Conservation (phyloP, 2,113 vertebrate genomes). For the Mixornis gularis region DNA sequence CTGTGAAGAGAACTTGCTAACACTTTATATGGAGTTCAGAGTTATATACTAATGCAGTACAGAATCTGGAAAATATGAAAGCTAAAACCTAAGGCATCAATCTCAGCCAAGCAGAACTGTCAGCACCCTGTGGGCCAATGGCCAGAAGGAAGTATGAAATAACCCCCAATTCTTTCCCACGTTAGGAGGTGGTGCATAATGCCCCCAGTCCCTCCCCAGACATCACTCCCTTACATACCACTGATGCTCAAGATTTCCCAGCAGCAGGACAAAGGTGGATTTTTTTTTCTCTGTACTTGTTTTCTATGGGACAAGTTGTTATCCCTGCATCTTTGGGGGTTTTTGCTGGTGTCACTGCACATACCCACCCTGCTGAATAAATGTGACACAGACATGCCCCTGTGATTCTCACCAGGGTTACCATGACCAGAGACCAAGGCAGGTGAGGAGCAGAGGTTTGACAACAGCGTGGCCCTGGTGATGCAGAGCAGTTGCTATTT, state of each 20-base stretch:
- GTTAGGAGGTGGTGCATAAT: background rate
- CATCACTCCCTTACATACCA: background rate
- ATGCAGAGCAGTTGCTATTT: background rate
- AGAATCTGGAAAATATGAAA: background rate
- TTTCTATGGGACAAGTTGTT: background rate
- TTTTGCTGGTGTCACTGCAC: background rate
- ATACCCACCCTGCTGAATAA: background rate
- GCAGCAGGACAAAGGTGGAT: background rate
- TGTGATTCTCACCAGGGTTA: background rate
- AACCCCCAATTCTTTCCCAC: background rate
- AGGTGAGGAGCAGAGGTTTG: background rate
- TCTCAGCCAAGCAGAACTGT: background rate
- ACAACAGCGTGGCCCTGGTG: background rate
- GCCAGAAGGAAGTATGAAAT: background rate
- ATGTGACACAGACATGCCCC: background rate
- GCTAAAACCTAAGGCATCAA: background rate
- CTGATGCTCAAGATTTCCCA: background rate
- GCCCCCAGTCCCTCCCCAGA: background rate
- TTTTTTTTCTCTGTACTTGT: background rate
- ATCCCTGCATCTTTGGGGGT: background rate
- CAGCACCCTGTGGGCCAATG: accelerated
- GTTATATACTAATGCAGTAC: background rate
- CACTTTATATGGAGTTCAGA: background rate
- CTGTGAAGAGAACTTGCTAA: background rate
- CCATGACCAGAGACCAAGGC: background rate